Evolutionary conservation across 2,888 invertebrate genomes (phyloP).

Genomic region (Balanococcus diminutus): DNA sequence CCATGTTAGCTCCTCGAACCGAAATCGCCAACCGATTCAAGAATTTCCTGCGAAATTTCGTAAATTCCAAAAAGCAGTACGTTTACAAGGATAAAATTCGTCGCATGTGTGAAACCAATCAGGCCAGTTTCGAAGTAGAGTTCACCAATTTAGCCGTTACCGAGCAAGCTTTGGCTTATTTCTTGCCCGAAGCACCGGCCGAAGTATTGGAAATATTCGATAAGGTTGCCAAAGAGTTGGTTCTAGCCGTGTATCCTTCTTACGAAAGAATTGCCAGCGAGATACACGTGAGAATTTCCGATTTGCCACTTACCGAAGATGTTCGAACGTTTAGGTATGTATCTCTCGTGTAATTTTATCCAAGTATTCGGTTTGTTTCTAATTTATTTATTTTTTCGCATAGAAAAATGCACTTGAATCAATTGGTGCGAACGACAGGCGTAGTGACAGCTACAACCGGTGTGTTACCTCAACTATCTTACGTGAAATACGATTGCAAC

Average conservation of each 20-base stretch:
- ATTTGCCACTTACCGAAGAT: constrained; percentile 94
- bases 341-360: no score
- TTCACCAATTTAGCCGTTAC: constrained; percentile 88
- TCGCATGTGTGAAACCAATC: constrained; percentile 92
- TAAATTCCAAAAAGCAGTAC: constrained; percentile 79
- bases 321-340: constrained; percentile 80
- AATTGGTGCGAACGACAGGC: constrained; percentile 89
- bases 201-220: constrained; percentile 97
- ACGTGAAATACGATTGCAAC: constrained; percentile 96
- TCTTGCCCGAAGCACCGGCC: constrained; percentile 94
- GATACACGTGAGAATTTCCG: constrained; percentile 93
- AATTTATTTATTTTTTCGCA: constrained; percentile 55
- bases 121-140: constrained; percentile 68
- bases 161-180: constrained; percentile 94
- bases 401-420: constrained; percentile 87
- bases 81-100: constrained; percentile 91
- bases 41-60: constrained; percentile 88
- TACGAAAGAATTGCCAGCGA: constrained; percentile 93
- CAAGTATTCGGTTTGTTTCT: background rate
- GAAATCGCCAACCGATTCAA: constrained; percentile 91
- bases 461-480: constrained; percentile 91
- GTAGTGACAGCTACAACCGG: constrained; percentile 96
- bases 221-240: constrained; percentile 88
- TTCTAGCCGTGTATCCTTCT: constrained; percentile 91
- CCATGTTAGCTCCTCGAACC: constrained; percentile 91